phyloP scores from a whole-genome alignment of 2,113 vertebrate genomes.

The Stomatorhinus ivindoensis region DNA sequence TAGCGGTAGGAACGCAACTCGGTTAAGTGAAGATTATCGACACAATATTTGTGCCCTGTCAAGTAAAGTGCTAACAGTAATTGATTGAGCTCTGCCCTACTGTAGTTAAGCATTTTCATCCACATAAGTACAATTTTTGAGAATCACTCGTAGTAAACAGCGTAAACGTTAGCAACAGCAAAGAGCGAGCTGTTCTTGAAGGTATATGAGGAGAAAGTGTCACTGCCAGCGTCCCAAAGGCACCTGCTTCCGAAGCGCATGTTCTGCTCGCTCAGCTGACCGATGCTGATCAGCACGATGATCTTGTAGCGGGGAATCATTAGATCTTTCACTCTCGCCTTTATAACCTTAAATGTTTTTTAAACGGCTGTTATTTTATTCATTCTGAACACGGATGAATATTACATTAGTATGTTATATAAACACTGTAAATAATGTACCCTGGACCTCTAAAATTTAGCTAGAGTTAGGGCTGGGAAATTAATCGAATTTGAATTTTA shows the following conservation, averaged over 20 bases:
- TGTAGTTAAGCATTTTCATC: background rate
- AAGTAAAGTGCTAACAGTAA: background rate
- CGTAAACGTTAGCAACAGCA: slow-evolving; percentile 72
- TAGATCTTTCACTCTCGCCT: slow-evolving; percentile 71
- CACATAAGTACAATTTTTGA: background rate
- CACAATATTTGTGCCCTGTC: background rate
- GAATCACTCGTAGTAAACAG: slow-evolving; percentile 72
- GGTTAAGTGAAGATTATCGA: too few relatives aligned
- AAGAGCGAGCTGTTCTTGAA: slow-evolving; percentile 80
- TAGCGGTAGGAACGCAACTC: too few relatives aligned
- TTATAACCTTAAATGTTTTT: slow-evolving; percentile 62
- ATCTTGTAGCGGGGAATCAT: slow-evolving; percentile 76
- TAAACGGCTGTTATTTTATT: background rate
- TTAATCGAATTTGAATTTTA: background rate
- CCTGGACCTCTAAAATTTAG: background rate
- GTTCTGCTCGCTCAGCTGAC: slow-evolving; percentile 68
- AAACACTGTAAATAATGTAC: background rate
- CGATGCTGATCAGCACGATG: slow-evolving; percentile 70
- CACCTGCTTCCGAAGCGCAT: slow-evolving; percentile 75
- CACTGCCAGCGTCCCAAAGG: slow-evolving; percentile 72
- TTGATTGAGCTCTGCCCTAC: background rate
- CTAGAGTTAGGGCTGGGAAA: background rate
- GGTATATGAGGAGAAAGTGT: slow-evolving; percentile 61
- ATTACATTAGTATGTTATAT: background rate
- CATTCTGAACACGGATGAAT: background rate